Percentiles rank a stretch among this genome's conserved stretches.
Evolutionary conservation across 2,797 vertebrate genomes (phyloP).

Genomic region (Poeciliopsis paucimaculata): DNA sequence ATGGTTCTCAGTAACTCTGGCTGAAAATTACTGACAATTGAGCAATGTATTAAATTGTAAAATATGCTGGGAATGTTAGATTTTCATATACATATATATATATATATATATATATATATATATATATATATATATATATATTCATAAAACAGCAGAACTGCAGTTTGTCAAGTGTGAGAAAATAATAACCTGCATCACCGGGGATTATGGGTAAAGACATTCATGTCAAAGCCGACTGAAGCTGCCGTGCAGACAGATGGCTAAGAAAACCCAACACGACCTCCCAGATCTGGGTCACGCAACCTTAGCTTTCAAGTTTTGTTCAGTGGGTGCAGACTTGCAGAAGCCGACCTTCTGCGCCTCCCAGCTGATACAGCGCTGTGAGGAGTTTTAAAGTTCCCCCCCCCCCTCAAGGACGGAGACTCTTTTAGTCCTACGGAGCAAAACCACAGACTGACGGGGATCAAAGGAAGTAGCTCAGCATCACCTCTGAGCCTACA

Average conservation of each 20-base stretch:
- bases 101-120: too few relatives aligned
- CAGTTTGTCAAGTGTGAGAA: slow-evolving; percentile 17
- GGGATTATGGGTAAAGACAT: slow-evolving; percentile 33
- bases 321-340: not conserved
- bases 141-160: not conserved
- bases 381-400: not conserved
- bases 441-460: not conserved
- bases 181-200: slow-evolving; percentile 25
- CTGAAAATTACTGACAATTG: too few relatives aligned
- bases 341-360: not conserved
- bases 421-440: not conserved
- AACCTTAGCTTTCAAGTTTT: not conserved
- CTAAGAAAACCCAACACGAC: not conserved
- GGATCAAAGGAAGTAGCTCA: not conserved
- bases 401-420: not conserved
- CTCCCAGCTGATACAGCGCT: not conserved
- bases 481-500: not conserved
- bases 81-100: too few relatives aligned
- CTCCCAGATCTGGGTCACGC: not conserved
- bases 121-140: too few relatives aligned
- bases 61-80: too few relatives aligned
- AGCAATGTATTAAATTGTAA: too few relatives aligned
- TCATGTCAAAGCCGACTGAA: slow-evolving; percentile 7
- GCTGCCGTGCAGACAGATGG: not conserved
- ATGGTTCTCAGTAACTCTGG: too few relatives aligned